A percentile compares a stretch with the other conserved stretches of the same genome.
Conservation (phyloP, 2,113 vertebrate species). For the Macheiramphus alcinus region DNA sequence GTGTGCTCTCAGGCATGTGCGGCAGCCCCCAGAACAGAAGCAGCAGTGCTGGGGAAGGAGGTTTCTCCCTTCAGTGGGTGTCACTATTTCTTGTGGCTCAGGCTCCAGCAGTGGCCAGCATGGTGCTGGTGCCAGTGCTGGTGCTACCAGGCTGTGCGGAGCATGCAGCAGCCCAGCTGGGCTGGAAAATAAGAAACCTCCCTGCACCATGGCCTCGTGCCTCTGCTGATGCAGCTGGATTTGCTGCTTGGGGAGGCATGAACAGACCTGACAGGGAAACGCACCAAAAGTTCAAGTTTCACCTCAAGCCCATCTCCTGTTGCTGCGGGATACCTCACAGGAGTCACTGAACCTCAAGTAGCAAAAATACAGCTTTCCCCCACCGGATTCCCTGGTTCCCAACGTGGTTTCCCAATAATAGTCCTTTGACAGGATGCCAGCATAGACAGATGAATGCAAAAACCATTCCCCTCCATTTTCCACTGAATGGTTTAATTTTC, state of each 20-base stretch:
- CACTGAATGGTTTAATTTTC: neutral
- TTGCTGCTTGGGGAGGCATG: neutral
- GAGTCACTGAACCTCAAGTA: neutral
- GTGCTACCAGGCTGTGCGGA: neutral
- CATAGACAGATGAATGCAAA: neutral
- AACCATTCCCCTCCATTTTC: neutral
- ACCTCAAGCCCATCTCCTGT: neutral
- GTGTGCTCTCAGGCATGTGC: fast-evolving
- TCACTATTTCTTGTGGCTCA: neutral
- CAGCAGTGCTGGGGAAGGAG: neutral
- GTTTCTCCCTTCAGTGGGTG: neutral
- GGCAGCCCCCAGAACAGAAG: neutral
- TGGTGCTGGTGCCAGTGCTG: fast-evolving
- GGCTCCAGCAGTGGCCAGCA: fast-evolving
- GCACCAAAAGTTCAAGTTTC: neutral
- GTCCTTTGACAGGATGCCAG: neutral
- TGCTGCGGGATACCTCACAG: neutral
- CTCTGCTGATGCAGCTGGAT: neutral
- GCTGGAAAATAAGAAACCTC: neutral
- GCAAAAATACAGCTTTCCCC: neutral
- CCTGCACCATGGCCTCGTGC: fast-evolving
- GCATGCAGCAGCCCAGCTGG: fast-evolving
- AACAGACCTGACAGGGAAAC: neutral
- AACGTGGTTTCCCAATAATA: neutral
- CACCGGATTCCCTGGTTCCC: neutral